These are phyloP conservation scores for Brachirus orientalis DNA, from an alignment of 2,113 vertebrate species.

Conservation along the genomic window DNA sequence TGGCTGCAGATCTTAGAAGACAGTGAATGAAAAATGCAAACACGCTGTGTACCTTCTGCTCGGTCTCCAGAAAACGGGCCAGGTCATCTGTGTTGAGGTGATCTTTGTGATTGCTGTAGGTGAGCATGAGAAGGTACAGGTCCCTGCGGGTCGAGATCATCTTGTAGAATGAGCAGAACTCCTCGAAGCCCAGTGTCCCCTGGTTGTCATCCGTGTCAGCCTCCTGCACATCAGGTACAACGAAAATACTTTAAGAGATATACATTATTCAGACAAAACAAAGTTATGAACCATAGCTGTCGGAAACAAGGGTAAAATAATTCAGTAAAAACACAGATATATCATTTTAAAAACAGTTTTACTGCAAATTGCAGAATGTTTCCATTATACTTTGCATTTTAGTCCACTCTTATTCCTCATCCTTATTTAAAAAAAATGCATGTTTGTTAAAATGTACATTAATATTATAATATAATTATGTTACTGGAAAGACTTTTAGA, in stretches of 20 bases:
- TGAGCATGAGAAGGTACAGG: constrained; percentile 95
- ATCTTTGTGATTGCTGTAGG: constrained; percentile 97
- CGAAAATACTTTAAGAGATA: background rate
- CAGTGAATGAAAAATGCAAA: background rate
- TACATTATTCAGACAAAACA: background rate
- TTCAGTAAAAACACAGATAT: too few species aligned
- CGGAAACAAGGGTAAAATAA: too few species aligned
- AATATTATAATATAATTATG: too few species aligned
- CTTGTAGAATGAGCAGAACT: constrained; percentile 99
- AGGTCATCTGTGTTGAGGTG: constrained; percentile 87
- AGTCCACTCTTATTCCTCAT: too few species aligned
- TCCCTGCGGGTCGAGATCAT: constrained; percentile 97
- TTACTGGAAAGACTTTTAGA: background rate
- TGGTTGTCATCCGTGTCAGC: constrained; percentile 96
- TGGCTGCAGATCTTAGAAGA: background rate
- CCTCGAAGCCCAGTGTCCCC: constrained; percentile 92
- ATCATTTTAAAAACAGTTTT: too few species aligned
- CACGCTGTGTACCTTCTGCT: constrained; percentile 90
- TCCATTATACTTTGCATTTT: too few species aligned
- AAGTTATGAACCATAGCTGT: too few species aligned
- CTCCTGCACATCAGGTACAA: constrained; percentile 79
- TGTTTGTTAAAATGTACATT: too few species aligned
- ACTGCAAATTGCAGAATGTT: too few species aligned
- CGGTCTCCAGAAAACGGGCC: constrained; percentile 88
- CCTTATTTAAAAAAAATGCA: too few species aligned